Conservation (phyloP, 2,888 invertebrate genomes). For the Metalampra italica region DNA sequence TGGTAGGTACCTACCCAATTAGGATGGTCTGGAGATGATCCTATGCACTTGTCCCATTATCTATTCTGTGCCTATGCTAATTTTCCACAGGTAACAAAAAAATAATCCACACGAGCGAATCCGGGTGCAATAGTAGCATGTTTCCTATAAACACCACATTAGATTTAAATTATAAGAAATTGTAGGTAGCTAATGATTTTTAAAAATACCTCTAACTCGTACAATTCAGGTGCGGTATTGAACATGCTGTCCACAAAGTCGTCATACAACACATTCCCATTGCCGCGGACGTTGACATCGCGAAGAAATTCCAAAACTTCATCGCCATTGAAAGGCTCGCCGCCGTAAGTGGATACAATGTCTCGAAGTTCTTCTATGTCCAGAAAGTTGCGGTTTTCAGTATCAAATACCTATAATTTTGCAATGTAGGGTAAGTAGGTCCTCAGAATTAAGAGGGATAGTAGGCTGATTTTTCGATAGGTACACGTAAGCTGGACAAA, state of each 20-base stretch:
- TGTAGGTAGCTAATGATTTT: no score
- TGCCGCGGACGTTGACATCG: slow-evolving; percentile 59
- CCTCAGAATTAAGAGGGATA: no score
- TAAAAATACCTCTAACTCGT: slow-evolving; percentile 42
- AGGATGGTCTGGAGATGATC: no score
- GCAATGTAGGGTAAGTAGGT: background rate
- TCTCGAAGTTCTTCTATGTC: slow-evolving; percentile 48
- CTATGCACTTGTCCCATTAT: no score
- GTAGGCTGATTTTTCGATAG: no score
- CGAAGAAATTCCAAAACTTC: slow-evolving; percentile 53
- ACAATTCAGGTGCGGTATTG: slow-evolving; percentile 52
- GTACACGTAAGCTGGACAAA: no score
- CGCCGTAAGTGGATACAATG: slow-evolving; percentile 45
- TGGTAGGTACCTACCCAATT: background rate
- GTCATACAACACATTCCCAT: slow-evolving; percentile 55
- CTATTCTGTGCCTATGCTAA: no score
- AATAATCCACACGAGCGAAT: no score
- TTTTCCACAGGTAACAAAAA: no score
- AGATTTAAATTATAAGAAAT: no score
- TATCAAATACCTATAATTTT: slow-evolving; percentile 56
- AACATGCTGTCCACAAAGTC: slow-evolving; percentile 60
- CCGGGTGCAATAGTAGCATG: no score
- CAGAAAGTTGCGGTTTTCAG: slow-evolving; percentile 52
- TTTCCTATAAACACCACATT: no score
- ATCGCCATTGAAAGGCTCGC: slow-evolving; percentile 38